Evolutionary conservation across 2,888 invertebrate genomes (phyloP).

Genomic region (Clistopyga incitator): DNA sequence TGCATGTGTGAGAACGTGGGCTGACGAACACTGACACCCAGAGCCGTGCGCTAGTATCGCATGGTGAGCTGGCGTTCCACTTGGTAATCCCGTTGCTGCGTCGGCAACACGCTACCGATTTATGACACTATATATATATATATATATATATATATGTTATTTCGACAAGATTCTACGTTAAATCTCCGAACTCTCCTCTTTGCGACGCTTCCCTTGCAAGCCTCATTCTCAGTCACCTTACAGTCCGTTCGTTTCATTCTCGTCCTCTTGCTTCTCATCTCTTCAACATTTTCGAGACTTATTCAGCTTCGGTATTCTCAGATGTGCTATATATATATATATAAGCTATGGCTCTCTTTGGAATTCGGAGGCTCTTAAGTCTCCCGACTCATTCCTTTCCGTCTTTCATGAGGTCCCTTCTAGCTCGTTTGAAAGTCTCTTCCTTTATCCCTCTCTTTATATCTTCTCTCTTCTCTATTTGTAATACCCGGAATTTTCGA

Average conservation of each 20-base stretch:
- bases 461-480: constrained; percentile 26
- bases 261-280: constrained; percentile 16
- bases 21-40: constrained; percentile 21
- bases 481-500: constrained; percentile 44
- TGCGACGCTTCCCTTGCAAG: background rate
- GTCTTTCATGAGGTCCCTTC: constrained; percentile 13
- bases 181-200: constrained; percentile 2
- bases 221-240: constrained; percentile 41
- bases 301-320: constrained; percentile 47
- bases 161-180: constrained; percentile 51
- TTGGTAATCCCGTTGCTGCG: constrained; percentile 59
- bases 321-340: constrained; percentile 26
- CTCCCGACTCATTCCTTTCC: constrained; percentile 38
- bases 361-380: constrained; percentile 48
- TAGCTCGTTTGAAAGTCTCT: constrained; percentile 10
- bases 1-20: constrained; percentile 41
- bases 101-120: constrained; percentile 66
- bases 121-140: constrained; percentile 66
- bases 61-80: constrained; percentile 53
- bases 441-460: constrained; percentile 28
- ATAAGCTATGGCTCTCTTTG: constrained; percentile 20
- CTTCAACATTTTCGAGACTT: constrained; percentile 37
- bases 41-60: constrained; percentile 49
- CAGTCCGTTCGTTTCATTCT: constrained; percentile 49
- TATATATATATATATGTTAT: too few species aligned